phyloP scores from a whole-genome alignment of 2,797 vertebrate genomes.

The Melanotaenia pygmaea region DNA sequence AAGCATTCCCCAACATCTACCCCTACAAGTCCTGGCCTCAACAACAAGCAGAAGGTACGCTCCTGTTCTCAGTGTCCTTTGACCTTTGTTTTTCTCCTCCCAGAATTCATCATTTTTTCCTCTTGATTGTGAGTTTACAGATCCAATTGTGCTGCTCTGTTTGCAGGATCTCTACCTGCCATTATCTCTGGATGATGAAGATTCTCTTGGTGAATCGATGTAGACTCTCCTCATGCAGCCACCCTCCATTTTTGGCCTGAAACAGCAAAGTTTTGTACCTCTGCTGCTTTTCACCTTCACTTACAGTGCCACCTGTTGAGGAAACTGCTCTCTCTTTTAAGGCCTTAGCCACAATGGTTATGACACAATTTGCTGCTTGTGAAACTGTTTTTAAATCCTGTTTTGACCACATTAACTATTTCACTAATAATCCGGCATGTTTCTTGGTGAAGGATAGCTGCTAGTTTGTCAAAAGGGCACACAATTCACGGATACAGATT shows the following conservation, averaged over 20 bases:
- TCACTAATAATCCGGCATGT: conserved; percentile 27
- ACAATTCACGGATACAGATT: conserved; percentile 41
- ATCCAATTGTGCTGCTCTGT: conserved; percentile 44
- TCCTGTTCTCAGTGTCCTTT: background rate
- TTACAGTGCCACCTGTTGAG: conserved; percentile 72
- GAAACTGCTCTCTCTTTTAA: conserved; percentile 63
- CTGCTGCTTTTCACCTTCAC: conserved; percentile 71
- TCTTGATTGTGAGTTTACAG: background rate
- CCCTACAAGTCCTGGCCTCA: conserved; percentile 94
- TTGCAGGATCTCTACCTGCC: conserved; percentile 96
- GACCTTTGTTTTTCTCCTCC: background rate
- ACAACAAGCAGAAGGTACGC: conserved; percentile 98
- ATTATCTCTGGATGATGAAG: conserved; percentile 97
- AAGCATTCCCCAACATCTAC: conserved; percentile 99
- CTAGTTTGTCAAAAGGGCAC: conserved; percentile 27
- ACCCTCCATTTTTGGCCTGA: conserved; percentile 64
- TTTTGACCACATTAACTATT: conserved; percentile 28
- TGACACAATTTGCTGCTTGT: conserved; percentile 80
- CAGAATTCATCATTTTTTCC: background rate
- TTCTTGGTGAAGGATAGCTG: conserved; percentile 24
- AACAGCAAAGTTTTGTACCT: conserved; percentile 71
- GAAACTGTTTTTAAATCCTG: conserved; percentile 38
- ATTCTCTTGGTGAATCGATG: conserved; percentile 96
- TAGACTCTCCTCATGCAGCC: conserved; percentile 78
- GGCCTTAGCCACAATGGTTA: conserved; percentile 64